Evolutionary conservation across 2,797 vertebrate genomes (phyloP).

Genomic region (Spheniscus humboldti): DNA sequence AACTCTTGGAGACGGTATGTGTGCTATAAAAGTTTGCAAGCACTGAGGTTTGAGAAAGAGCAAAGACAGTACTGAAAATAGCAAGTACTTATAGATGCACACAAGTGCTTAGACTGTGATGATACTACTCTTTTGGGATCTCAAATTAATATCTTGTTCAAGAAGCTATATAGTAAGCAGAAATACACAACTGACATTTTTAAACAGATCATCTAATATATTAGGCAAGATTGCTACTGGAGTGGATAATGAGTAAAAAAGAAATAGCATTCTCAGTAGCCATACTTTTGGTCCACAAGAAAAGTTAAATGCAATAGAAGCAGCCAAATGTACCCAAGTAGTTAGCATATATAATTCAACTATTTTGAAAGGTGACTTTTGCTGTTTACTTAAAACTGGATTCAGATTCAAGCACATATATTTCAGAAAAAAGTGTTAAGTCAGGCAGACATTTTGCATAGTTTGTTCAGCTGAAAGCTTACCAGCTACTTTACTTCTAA

Average conservation of each 20-base stretch:
- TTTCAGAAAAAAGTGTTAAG: not conserved
- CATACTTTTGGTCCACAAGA: not conserved
- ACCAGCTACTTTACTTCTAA: not conserved
- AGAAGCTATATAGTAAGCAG: not conserved
- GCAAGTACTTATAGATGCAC: not conserved
- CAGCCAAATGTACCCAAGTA: not conserved
- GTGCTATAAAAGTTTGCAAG: not conserved
- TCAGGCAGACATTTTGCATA: not conserved
- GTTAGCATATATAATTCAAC: not conserved
- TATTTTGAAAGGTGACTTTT: not conserved
- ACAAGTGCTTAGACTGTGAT: not conserved
- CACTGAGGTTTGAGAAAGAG: not conserved
- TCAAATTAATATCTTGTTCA: not conserved
- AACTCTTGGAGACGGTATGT: not conserved
- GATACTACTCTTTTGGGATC: not conserved
- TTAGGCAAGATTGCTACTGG: not conserved
- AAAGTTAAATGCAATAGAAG: not conserved
- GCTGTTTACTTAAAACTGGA: not conserved
- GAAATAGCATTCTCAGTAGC: not conserved
- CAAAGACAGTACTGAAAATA: not conserved
- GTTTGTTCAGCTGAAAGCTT: not conserved
- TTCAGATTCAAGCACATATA: not conserved
- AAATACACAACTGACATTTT: not conserved
- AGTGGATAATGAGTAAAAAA: not conserved
- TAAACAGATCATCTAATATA: not conserved